Evolutionary conservation across 2,888 invertebrate species (phyloP).

Genomic region (Eupithecia pulchellata): DNA sequence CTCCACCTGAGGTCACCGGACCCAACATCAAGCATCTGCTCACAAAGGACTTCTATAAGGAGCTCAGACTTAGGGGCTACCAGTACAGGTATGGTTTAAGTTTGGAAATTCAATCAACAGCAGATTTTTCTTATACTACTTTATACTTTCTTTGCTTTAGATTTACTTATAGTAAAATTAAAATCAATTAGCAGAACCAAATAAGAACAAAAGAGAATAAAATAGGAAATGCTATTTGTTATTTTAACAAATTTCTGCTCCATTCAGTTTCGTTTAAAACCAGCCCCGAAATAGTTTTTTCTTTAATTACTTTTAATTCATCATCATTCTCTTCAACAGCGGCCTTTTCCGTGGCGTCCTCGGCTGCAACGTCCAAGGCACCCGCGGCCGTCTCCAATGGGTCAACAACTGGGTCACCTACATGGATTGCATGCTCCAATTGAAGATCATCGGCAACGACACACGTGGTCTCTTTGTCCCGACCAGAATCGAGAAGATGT

Average conservation of each 20-base stretch:
- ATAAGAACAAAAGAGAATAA: too few relatives aligned
- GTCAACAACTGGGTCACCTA: constrained; percentile 94
- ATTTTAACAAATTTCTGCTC: not conserved
- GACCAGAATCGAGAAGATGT: constrained; percentile 89
- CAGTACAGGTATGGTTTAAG: constrained; percentile 79
- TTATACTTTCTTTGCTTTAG: not conserved
- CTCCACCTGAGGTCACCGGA: constrained; percentile 67
- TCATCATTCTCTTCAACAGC: constrained; percentile 59
- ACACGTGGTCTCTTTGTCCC: constrained; percentile 90
- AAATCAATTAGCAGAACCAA: too few relatives aligned
- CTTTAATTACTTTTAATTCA: not conserved
- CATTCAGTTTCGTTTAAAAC: not conserved
- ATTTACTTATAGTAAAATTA: too few relatives aligned
- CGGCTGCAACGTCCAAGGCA: constrained; percentile 81
- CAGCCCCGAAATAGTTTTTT: not conserved
- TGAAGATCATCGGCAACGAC: constrained; percentile 89
- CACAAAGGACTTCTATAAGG: constrained; percentile 89
- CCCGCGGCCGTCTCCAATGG: constrained; percentile 87
- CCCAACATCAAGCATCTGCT: constrained; percentile 81
- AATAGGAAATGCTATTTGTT: not conserved
- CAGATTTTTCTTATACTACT: not conserved
- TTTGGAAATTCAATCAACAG: not conserved
- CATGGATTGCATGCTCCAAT: constrained; percentile 95
- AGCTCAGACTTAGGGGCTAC: constrained; percentile 89
- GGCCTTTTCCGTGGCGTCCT: constrained; percentile 86